These are phyloP conservation scores for Chaetops frenatus DNA, from an alignment of 2,113 vertebrate genomes.

Conservation along the genomic window DNA sequence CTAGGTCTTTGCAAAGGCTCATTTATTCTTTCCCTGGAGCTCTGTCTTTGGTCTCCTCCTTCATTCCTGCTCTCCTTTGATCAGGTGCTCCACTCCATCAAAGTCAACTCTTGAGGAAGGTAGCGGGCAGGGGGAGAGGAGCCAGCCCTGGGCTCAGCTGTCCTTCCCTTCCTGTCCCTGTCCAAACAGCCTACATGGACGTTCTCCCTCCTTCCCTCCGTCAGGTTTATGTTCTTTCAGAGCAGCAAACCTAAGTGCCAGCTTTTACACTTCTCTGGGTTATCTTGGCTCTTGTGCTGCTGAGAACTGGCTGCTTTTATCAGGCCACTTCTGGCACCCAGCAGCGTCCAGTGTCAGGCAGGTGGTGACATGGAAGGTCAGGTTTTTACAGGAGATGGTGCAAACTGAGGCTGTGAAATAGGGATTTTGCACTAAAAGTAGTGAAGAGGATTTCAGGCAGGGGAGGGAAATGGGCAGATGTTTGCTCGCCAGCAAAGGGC, in stretches of 20 bases:
- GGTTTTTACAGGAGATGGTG: background rate
- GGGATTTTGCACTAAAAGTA: background rate
- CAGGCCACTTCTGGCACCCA: background rate
- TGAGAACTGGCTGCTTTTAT: background rate
- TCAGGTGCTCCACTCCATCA: conserved; percentile 7
- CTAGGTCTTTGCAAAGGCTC: conserved; percentile 4
- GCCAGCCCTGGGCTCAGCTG: background rate
- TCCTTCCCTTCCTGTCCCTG: background rate
- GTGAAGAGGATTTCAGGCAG: background rate
- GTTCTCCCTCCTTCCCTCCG: background rate
- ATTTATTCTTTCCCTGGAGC: conserved; percentile 49
- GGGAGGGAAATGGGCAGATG: background rate
- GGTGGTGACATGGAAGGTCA: background rate
- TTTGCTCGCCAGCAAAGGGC: background rate
- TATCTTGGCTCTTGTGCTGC: background rate
- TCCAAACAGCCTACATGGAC: fast-evolving
- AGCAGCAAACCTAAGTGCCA: background rate
- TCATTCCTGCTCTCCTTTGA: conserved; percentile 18
- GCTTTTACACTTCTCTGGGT: background rate
- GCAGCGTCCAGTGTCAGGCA: fast-evolving
- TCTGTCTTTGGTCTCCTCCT: conserved; percentile 31
- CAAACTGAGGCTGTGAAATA: background rate
- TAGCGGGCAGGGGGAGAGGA: background rate
- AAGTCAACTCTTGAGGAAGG: background rate
- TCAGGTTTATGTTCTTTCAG: background rate